A percentile compares a stretch with the other conserved stretches of the same genome.
These are phyloP conservation scores for Alouatta palliata DNA, from an alignment of 2,113 vertebrate genomes.

Conservation along the genomic window DNA sequence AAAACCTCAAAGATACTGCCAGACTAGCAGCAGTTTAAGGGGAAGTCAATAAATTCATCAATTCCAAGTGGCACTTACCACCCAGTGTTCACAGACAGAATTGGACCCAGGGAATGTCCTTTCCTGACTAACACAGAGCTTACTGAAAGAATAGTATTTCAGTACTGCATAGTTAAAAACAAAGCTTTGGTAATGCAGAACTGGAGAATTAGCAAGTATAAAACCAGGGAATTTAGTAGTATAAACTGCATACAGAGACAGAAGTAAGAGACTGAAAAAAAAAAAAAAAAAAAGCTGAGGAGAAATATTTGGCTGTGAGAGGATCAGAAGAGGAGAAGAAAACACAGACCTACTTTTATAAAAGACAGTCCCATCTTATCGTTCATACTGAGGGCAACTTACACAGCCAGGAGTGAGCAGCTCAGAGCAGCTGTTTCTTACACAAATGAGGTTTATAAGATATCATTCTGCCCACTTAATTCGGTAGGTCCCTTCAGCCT, in stretches of 20 bases:
- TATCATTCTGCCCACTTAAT: neutral
- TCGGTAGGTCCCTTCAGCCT: neutral
- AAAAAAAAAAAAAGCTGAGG: neutral
- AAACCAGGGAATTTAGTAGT: neutral
- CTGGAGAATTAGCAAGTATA: neutral
- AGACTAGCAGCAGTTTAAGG: neutral
- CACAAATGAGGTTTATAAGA: neutral
- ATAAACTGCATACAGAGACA: neutral
- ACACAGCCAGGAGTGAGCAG: neutral
- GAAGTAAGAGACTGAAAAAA: neutral
- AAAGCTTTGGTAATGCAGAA: neutral
- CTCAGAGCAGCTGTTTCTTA: neutral
- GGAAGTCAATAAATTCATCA: conserved; percentile 17
- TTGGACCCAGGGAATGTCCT: neutral
- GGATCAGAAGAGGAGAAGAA: neutral
- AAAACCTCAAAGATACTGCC: neutral
- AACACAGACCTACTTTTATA: neutral
- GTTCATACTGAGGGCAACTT: neutral
- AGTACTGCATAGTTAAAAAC: neutral
- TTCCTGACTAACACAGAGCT: neutral
- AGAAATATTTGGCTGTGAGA: neutral
- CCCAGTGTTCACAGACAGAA: neutral
- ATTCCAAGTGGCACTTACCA: neutral
- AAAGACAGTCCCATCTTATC: neutral
- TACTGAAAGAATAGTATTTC: neutral